Percentiles rank a stretch among this genome's conserved stretches.
Evolutionary conservation across 2,797 vertebrate genomes (phyloP).

Genomic region (Schizopygopsis malacanthus): DNA sequence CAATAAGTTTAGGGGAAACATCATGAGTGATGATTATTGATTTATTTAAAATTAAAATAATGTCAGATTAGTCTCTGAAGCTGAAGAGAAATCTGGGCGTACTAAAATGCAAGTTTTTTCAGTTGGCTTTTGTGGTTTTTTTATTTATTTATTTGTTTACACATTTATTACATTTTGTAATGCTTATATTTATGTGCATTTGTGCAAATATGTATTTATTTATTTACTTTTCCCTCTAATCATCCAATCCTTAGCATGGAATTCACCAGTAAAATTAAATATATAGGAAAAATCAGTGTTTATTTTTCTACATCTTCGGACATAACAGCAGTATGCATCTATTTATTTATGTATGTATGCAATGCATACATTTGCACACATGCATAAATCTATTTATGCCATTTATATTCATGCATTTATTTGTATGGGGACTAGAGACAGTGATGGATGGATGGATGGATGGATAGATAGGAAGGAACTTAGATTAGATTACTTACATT

Average conservation of each 20-base stretch:
- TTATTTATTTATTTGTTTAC: not conserved
- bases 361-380: not conserved
- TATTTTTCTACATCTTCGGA: not conserved
- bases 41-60: too few species aligned
- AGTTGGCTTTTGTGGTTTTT: not conserved
- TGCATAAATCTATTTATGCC: not conserved
- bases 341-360: not conserved
- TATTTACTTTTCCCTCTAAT: not conserved
- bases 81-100: too few species aligned
- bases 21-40: too few species aligned
- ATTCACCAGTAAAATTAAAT: not conserved
- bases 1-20: too few species aligned
- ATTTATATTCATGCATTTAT: not conserved
- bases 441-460: too few species aligned
- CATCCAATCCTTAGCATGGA: not conserved
- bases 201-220: not conserved
- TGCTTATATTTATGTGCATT: not conserved
- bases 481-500: too few species aligned
- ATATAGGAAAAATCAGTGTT: not conserved
- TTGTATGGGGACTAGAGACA: not conserved
- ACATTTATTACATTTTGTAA: not conserved
- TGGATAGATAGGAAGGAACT: too few species aligned
- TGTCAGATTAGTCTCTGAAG: too few species aligned
- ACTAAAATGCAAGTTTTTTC: not conserved
- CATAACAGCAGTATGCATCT: not conserved